Conservation (phyloP, 2,888 invertebrate genomes). For the Altica lythri region DNA sequence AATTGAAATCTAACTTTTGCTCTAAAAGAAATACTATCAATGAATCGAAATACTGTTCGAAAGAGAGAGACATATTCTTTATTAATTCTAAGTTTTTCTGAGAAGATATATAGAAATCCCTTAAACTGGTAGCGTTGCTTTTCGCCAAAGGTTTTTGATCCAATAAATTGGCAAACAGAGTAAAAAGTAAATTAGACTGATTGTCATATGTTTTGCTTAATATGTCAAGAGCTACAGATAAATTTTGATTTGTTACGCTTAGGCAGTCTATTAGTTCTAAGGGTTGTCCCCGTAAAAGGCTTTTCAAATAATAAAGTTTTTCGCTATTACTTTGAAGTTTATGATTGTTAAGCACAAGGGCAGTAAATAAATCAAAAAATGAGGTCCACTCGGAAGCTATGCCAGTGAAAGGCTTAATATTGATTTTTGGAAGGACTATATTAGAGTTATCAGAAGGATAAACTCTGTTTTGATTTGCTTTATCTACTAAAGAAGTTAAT, state of each 20-base stretch:
- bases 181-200: constrained; percentile 1
- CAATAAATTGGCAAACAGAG: neutral
- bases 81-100: constrained; percentile 3
- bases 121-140: neutral
- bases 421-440: constrained; percentile 3
- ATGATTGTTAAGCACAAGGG: constrained; percentile 1
- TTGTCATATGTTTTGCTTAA: neutral
- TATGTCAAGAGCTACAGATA: constrained; percentile 1
- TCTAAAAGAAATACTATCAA: constrained; percentile 1
- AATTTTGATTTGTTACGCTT: constrained; percentile 8
- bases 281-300: constrained; percentile 3
- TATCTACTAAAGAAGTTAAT: constrained; percentile 1
- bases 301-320: constrained; percentile 6
- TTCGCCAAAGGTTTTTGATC: constrained; percentile 5
- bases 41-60: constrained; percentile 1
- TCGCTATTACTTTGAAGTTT: neutral
- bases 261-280: neutral
- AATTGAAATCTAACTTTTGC: constrained; percentile 7
- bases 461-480: neutral
- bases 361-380: constrained; percentile 5
- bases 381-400: neutral
- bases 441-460: neutral
- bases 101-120: neutral
- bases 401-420: constrained; percentile 4
- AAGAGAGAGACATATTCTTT: neutral